Percentiles rank a stretch among this genome's conserved stretches.
Evolutionary conservation across 2,113 vertebrate genomes (phyloP).

Genomic region (Pardalotus punctatus): DNA sequence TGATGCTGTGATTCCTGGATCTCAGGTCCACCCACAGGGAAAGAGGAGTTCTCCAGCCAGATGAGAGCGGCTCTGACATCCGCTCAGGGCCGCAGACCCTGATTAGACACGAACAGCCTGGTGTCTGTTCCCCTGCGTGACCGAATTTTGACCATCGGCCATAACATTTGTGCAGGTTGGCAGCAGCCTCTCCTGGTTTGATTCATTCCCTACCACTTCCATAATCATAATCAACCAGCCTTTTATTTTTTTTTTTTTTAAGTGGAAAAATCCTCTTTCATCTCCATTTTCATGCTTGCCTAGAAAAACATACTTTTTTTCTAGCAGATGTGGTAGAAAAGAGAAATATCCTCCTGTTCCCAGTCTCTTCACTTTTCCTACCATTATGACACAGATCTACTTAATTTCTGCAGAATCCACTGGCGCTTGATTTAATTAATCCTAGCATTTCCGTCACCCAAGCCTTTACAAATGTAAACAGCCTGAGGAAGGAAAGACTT

Average conservation of each 20-base stretch:
- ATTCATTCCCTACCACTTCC: background rate
- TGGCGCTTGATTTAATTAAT: constrained; percentile 41
- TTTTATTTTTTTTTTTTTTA: background rate
- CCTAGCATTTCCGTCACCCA: background rate
- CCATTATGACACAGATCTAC: background rate
- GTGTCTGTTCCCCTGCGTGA: background rate
- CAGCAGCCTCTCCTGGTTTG: background rate
- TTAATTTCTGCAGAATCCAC: background rate
- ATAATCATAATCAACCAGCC: background rate
- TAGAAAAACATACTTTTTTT: constrained; percentile 35
- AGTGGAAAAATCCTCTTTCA: constrained; percentile 4
- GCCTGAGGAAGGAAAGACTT: background rate
- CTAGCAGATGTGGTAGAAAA: background rate
- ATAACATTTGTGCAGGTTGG: background rate
- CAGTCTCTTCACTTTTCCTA: background rate
- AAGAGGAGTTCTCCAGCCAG: background rate
- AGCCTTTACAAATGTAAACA: background rate
- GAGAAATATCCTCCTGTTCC: background rate
- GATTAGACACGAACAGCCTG: background rate
- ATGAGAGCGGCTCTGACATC: background rate
- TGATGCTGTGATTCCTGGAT: rapidly evolving
- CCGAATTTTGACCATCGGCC: background rate
- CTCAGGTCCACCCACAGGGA: background rate
- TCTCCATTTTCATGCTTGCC: constrained; percentile 27
- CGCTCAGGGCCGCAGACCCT: rapidly evolving